Percentiles rank a stretch among this genome's conserved stretches.
These are phyloP conservation scores for Thumatha senex DNA, from an alignment of 2,888 invertebrate species.

Conservation along the genomic window DNA sequence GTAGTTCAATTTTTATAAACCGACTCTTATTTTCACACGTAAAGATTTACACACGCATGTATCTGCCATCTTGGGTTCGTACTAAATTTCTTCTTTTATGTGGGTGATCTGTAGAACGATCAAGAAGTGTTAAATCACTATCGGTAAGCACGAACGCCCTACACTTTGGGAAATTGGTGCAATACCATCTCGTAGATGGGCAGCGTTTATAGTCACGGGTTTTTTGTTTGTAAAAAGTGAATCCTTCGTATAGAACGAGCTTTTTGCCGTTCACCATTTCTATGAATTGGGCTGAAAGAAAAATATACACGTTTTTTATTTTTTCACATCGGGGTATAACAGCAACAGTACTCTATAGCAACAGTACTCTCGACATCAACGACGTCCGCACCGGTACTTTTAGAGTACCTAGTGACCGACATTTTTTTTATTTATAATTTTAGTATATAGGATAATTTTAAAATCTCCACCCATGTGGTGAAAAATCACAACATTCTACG, in stretches of 20 bases:
- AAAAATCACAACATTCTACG: too few relatives aligned
- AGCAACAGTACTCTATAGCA: too few relatives aligned
- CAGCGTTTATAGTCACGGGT: not conserved
- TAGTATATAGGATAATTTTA: too few relatives aligned
- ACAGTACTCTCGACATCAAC: too few relatives aligned
- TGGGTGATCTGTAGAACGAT: slow-evolving; percentile 5
- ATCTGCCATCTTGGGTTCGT: slow-evolving; percentile 6
- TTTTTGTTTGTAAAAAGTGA: slow-evolving; percentile 22
- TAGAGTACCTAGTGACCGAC: too few relatives aligned
- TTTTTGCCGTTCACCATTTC: slow-evolving; percentile 23
- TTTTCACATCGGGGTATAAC: not conserved
- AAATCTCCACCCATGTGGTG: too few relatives aligned
- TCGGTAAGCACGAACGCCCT: slow-evolving; percentile 12
- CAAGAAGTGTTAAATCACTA: not conserved
- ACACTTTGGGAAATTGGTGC: slow-evolving; percentile 19
- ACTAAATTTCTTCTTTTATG: slow-evolving; percentile 9
- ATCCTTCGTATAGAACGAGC: slow-evolving; percentile 16
- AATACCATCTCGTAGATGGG: slow-evolving; percentile 14
- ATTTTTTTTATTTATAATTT: too few relatives aligned
- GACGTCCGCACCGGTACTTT: too few relatives aligned
- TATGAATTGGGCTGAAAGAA: slow-evolving; percentile 13
- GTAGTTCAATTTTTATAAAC: too few relatives aligned
- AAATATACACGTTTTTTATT: not conserved
- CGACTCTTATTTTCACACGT: too few relatives aligned
- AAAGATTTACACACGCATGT: slow-evolving; percentile 10